Base-by-base conservation (phyloP, 2,888 invertebrate genomes). In the Phasia obesa region DNA sequence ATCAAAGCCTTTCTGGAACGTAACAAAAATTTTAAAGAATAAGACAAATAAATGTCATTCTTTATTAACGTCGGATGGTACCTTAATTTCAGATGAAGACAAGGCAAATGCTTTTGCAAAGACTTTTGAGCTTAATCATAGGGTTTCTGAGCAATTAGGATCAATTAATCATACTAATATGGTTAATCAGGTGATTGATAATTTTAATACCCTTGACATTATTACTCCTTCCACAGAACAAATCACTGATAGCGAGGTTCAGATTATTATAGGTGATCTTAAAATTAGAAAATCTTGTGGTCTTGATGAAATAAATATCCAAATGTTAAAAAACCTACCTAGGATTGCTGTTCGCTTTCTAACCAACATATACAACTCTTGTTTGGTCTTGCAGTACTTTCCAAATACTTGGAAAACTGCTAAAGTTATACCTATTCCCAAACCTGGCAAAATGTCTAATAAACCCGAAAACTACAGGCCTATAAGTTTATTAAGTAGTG, bases 371-470 rank as follows among this genome's bases (percentile, higher is more conserved):
- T 57, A 35, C 13, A 57, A 35, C n/a, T n/a, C n/a, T n/a, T n/a
- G n/a, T n/a, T n/a, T n/a, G n/a, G n/a, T n/a, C n/a, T n/a, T n/a
- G n/a, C n/a, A n/a, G n/a, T n/a, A n/a, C n/a, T n/a, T 35, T 57
- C 31, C 31, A 4, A 31, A 57, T 19, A 17, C 31, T 19, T 57
- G 31, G 55, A 57, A 57, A 57, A 31, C 31, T 11, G 57, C 57
- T 13, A 31, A 57, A 13, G 35, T 57, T 57, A 57, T 57, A 57
- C 57, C 57, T 27, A 31, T 55, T 9, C 55, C 55, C 9, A 55
- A 55, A 9, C n/a, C 27, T 1, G 25, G 27, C n/a, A 55, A 55
- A 27, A 7, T 7, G 17, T 17, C 31, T 7, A 55, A 55, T 17
- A 55, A n/a, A 7, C 31, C 27, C 9, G 17, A 27, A 17, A 27